phyloP scores from a whole-genome alignment of 2,888 invertebrate species.

The Choreutis nemorana region DNA sequence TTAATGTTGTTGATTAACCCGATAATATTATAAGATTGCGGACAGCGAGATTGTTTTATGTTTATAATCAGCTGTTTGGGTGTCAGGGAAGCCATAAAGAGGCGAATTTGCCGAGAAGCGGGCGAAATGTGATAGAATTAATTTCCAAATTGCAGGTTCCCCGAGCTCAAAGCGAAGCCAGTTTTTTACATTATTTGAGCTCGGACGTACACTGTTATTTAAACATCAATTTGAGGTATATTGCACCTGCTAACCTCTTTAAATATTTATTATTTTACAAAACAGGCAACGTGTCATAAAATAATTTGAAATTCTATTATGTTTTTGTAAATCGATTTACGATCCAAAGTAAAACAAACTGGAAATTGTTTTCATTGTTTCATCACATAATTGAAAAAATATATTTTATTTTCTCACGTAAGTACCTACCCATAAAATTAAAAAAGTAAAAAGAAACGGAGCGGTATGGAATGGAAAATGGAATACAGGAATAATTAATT shows the following conservation, averaged over 20 bases:
- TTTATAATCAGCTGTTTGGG: conserved; percentile 45
- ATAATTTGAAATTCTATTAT: too few species aligned
- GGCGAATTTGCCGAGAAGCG: conserved; percentile 30
- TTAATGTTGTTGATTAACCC: conserved; percentile 27
- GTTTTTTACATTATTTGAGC: conserved; percentile 39
- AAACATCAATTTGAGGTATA: conserved; percentile 45
- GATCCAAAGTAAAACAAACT: too few species aligned
- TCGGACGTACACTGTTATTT: conserved; percentile 44
- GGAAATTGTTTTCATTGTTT: too few species aligned
- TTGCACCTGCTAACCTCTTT: conserved; percentile 55
- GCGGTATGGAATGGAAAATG: too few species aligned
- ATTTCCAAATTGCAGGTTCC: conserved; percentile 50
- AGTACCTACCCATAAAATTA: too few species aligned
- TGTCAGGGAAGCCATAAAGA: conserved; percentile 38
- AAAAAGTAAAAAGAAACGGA: too few species aligned
- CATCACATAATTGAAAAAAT: too few species aligned
- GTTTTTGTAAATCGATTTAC: too few species aligned
- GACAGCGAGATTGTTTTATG: conserved; percentile 30
- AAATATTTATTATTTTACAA: conserved; percentile 51
- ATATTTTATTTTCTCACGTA: too few species aligned
- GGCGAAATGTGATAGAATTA: conserved; percentile 51
- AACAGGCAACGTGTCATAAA: too few species aligned
- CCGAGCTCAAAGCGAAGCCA: conserved; percentile 24
- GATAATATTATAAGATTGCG: conserved; percentile 35
- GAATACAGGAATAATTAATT: too few species aligned